Percentiles rank a stretch among this genome's conserved stretches.
These are phyloP conservation scores for Eupithecia inturbata DNA, from an alignment of 2,888 invertebrate genomes.

Conservation along the genomic window DNA sequence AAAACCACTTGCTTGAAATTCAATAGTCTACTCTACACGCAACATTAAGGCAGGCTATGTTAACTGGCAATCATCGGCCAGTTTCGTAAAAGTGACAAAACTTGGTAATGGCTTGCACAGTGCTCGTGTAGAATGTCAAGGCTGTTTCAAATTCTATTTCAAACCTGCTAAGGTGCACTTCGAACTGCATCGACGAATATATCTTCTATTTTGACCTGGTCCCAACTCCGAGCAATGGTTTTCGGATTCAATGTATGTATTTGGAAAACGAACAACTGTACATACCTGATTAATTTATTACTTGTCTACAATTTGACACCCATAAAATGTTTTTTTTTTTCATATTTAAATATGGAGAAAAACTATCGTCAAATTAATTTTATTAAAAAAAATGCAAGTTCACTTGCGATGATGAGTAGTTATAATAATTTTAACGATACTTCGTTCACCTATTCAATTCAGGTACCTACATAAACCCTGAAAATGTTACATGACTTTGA, in stretches of 20 bases:
- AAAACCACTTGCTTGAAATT: background rate
- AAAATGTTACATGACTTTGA: too few relatives aligned
- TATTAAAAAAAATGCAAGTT: too few relatives aligned
- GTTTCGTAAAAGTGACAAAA: background rate
- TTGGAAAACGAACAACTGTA: background rate
- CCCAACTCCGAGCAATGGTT: background rate
- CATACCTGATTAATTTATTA: too few relatives aligned
- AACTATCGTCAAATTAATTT: too few relatives aligned
- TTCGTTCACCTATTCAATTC: too few relatives aligned
- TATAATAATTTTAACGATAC: too few relatives aligned
- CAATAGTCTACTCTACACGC: background rate
- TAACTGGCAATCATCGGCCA: constrained; percentile 1
- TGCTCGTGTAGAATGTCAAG: background rate
- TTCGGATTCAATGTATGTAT: background rate
- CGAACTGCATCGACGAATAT: background rate
- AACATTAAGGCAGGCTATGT: background rate
- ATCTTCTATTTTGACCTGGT: background rate
- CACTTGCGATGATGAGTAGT: too few relatives aligned
- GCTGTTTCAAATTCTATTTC: background rate
- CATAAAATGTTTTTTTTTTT: too few relatives aligned
- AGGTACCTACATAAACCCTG: too few relatives aligned
- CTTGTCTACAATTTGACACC: too few relatives aligned
- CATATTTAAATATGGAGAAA: too few relatives aligned
- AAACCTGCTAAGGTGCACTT: background rate
- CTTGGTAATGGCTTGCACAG: background rate